phyloP scores from a whole-genome alignment of 2,888 invertebrate genomes.

The Idaea straminata region DNA sequence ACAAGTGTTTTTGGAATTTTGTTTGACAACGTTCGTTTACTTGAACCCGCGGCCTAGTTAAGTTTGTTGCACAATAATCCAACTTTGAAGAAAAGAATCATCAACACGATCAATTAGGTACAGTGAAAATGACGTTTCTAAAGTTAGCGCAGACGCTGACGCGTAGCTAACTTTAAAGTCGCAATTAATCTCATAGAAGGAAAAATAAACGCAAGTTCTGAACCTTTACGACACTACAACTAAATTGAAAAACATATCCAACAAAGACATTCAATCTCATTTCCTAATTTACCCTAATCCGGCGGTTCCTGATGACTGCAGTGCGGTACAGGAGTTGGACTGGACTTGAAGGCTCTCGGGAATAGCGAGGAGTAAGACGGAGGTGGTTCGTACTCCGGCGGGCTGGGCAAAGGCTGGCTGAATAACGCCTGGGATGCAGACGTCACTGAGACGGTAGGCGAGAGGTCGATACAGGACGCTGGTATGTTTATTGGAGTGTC shows the following conservation, averaged over 20 bases:
- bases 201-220: background rate
- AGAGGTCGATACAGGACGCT: slow-evolving; percentile 70
- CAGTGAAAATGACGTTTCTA: background rate
- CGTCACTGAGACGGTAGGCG: slow-evolving; percentile 68
- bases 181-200: background rate
- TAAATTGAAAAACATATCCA: slow-evolving; percentile 37
- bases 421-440: slow-evolving; percentile 63
- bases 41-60: no score
- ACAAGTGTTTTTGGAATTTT: no score
- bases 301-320: slow-evolving; percentile 72
- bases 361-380: slow-evolving; percentile 85
- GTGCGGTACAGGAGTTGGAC: slow-evolving; percentile 68
- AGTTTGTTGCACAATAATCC: background rate
- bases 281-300: slow-evolving; percentile 42
- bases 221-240: slow-evolving; percentile 14
- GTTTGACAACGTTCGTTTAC: no score
- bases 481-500: slow-evolving; percentile 69
- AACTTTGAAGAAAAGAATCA: background rate
- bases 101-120: background rate
- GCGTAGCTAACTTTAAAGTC: background rate
- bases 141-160: background rate
- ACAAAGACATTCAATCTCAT: background rate
- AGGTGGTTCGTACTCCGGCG: slow-evolving; percentile 84
- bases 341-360: slow-evolving; percentile 75
- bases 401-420: slow-evolving; percentile 60